A percentile compares a stretch with the other conserved stretches of the same genome.
These are phyloP conservation scores for Ursus arctos DNA, from an alignment of 2,113 vertebrate species.

Conservation along the genomic window DNA sequence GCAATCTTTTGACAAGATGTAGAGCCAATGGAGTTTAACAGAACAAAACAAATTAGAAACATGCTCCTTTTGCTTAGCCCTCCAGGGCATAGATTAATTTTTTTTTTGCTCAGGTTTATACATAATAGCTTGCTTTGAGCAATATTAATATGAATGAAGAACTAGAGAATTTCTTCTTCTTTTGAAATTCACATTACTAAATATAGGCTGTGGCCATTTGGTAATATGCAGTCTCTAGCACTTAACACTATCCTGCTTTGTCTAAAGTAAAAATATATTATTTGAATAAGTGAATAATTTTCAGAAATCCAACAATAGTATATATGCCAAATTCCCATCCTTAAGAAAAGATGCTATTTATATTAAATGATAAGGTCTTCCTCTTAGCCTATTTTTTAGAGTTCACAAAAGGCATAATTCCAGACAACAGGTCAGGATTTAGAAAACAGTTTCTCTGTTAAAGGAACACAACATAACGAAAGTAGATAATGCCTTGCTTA, in stretches of 20 bases:
- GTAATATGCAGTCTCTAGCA: neutral
- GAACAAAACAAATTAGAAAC: slow-evolving; percentile 36
- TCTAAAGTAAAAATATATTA: neutral
- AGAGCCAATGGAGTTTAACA: neutral
- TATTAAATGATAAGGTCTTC: neutral
- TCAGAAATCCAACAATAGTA: neutral
- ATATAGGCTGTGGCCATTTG: neutral
- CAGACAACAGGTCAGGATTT: neutral
- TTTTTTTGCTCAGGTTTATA: neutral
- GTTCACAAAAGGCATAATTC: neutral
- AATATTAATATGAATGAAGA: neutral
- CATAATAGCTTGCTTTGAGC: neutral
- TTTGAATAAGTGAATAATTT: neutral
- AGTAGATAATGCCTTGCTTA: neutral
- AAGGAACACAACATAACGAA: neutral
- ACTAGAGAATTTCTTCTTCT: neutral
- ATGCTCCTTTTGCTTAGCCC: neutral
- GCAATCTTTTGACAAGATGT: neutral
- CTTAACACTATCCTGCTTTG: neutral
- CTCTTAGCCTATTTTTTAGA: neutral
- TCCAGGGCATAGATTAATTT: neutral
- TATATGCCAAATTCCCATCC: neutral
- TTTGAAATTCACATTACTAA: neutral
- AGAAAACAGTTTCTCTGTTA: neutral
- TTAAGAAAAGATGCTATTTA: neutral